Evolutionary conservation across 2,113 vertebrate species (phyloP), one percentile per base, ranked within the genome.

Genomic region (Pseudolaguvia tuberculata): DNA sequence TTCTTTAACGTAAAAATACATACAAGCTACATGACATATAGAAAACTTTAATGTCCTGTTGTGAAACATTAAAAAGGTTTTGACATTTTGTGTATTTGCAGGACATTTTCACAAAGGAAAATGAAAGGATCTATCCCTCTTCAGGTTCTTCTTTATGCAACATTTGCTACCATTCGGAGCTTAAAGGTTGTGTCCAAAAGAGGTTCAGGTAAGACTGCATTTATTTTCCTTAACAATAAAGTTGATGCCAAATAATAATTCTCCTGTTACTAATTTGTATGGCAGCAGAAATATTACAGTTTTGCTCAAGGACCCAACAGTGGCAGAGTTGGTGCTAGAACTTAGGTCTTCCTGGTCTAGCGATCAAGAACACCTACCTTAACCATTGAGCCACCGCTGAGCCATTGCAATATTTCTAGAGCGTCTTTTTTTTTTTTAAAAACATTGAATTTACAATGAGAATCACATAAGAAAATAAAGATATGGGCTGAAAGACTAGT

Each of bases 161-260:
- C 91, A 76, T 87, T 95, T 42, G 39, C 39, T 42, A 42, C 39
- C 79, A 90, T 94, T 87, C 93, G 94, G 87, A 95, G 94, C 90
- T 86, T 95, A 88, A 99, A 98, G 89, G 94, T 96, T 84, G 93
- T 98, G 85, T 96, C 96, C 75, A 99, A 98, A 88, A 93, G 96
- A 89, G 95, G 95, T 83, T 98, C 96, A 88, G 96, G 96, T 98
- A 94, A 56, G 80, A 61, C 35, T 48, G 20, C 25, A 15, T 5
- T 50, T 58, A 25, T 56, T 27, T 13, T 47, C 48, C 50, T 39
- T 18, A 55, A 35, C 8, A 10, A 9, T 2, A 12, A 25, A 67
- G 8, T 11, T 8, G 13, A 15, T 66, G 15, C 63, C 21, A 66
- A 10, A 27, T 0, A 8, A 42, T 12, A 62, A 14, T 6, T 62